These are phyloP conservation scores for Agrypnia vestita DNA, from an alignment of 1,140 invertebrate genomes.

Conservation along the genomic window DNA sequence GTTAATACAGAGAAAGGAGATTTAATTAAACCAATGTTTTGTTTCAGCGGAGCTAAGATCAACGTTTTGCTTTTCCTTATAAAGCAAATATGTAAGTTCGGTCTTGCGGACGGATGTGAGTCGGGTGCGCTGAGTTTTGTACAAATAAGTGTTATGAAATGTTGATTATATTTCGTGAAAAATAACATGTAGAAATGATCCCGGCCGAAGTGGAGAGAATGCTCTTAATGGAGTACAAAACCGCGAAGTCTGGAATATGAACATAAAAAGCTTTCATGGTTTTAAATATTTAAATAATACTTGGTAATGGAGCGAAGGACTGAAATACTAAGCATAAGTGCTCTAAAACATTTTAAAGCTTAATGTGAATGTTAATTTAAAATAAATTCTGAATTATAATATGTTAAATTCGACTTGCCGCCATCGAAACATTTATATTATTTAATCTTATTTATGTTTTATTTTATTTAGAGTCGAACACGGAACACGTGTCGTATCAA, in stretches of 20 bases:
- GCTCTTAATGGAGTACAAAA: background rate
- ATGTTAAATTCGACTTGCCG: no score
- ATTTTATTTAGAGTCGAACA: no score
- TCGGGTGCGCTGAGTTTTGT: conserved; percentile 9
- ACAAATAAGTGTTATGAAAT: conserved; percentile 28
- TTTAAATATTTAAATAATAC: conserved; percentile 32
- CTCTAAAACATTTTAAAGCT: background rate
- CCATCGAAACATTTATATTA: no score
- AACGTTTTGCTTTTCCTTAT: conserved; percentile 49
- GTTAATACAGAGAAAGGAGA: conserved; percentile 42
- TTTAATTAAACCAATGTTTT: conserved; percentile 51
- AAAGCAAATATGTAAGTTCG: conserved; percentile 45
- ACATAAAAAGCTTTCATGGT: conserved; percentile 26
- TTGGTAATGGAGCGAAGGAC: conserved; percentile 7
- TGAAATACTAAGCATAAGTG: background rate
- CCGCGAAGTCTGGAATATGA: conserved; percentile 28
- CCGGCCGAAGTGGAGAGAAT: conserved; percentile 4
- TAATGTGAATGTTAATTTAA: no score
- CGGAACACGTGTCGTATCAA: no score
- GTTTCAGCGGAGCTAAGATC: conserved; percentile 43
- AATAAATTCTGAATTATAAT: no score
- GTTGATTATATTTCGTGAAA: conserved; percentile 27
- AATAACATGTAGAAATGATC: conserved; percentile 32
- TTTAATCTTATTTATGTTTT: no score
- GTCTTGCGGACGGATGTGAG: conserved; percentile 38